Conservation (phyloP, 1,140 invertebrate species). For the Lordiphosa clarofinis region DNA sequence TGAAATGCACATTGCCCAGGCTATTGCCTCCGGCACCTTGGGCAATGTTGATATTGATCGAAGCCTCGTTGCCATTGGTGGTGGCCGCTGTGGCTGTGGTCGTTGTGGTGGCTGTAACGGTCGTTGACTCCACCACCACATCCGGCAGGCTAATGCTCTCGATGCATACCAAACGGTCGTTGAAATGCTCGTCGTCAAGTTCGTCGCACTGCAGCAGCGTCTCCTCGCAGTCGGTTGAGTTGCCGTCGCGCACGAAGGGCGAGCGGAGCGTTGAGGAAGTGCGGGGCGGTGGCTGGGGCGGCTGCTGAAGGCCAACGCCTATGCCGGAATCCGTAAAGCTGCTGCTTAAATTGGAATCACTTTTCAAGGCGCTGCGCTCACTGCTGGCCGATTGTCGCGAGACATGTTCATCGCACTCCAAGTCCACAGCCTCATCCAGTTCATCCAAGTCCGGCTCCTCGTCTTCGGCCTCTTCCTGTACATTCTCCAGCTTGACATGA, state of each 20-base stretch:
- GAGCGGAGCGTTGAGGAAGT: slow-evolving; percentile 33
- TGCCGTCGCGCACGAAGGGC: slow-evolving; percentile 66
- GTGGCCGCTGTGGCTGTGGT: slow-evolving; percentile 11
- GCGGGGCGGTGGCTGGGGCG: slow-evolving; percentile 37
- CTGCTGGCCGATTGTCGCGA: slow-evolving; percentile 56
- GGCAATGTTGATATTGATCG: slow-evolving; percentile 69
- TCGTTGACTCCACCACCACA: slow-evolving; percentile 78
- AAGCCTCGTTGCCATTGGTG: slow-evolving; percentile 36
- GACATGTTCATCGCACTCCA: slow-evolving; percentile 39
- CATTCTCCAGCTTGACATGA: slow-evolving; percentile 70
- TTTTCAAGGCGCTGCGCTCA: slow-evolving; percentile 60
- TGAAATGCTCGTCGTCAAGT: slow-evolving; percentile 62
- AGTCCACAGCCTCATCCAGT: slow-evolving; percentile 34
- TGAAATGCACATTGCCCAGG: slow-evolving; percentile 75
- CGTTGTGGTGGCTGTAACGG: slow-evolving; percentile 29
- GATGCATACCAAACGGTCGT: slow-evolving; percentile 74
- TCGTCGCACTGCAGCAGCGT: slow-evolving; percentile 73
- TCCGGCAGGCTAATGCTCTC: slow-evolving; percentile 79
- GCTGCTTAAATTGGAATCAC: slow-evolving; percentile 73
- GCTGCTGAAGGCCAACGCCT: slow-evolving; percentile 31
- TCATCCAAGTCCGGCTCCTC: too few relatives aligned
- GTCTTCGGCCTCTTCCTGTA: slow-evolving; percentile 62
- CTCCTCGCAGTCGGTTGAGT: slow-evolving; percentile 74
- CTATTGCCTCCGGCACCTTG: slow-evolving; percentile 62
- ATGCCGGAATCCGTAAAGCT: slow-evolving; percentile 76